Evolutionary conservation across 2,888 invertebrate genomes (phyloP).

Genomic region (Chorisops tibialis): DNA sequence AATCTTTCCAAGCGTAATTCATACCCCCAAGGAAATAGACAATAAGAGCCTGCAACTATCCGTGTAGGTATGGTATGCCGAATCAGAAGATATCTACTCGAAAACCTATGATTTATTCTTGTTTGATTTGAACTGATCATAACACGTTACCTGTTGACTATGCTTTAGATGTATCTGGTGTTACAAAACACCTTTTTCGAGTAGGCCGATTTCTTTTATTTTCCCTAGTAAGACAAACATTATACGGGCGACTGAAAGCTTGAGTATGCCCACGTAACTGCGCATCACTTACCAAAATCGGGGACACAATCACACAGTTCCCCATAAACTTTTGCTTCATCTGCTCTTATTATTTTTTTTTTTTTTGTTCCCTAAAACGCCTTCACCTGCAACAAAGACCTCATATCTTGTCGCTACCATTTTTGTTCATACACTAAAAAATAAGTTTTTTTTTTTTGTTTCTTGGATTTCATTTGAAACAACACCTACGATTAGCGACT

Average conservation of each 20-base stretch:
- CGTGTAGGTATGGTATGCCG: no score
- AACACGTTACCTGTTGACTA: no score
- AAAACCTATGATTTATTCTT: no score
- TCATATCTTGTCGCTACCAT: conserved; percentile 12
- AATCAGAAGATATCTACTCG: no score
- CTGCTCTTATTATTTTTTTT: no score
- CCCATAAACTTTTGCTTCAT: conserved; percentile 9
- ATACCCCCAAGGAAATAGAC: no score
- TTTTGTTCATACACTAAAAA: conserved; percentile 2
- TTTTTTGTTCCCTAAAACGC: conserved; percentile 23
- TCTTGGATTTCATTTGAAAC: background rate
- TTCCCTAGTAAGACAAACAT: conserved; percentile 8
- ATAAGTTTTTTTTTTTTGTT: background rate
- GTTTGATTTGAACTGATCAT: no score
- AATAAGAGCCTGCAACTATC: no score
- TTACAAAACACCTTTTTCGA: no score
- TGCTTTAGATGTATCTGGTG: no score
- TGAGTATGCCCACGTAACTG: conserved; percentile 20
- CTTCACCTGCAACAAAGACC: background rate
- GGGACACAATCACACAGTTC: background rate
- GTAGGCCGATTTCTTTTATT: conserved; percentile 6
- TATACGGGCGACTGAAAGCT: conserved; percentile 3
- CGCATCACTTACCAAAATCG: conserved; percentile 17
- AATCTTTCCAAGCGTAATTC: no score
- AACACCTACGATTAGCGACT: conserved; percentile 21